Conservation (phyloP, 1,140 invertebrate genomes). For the Conus ventricosus region DNA sequence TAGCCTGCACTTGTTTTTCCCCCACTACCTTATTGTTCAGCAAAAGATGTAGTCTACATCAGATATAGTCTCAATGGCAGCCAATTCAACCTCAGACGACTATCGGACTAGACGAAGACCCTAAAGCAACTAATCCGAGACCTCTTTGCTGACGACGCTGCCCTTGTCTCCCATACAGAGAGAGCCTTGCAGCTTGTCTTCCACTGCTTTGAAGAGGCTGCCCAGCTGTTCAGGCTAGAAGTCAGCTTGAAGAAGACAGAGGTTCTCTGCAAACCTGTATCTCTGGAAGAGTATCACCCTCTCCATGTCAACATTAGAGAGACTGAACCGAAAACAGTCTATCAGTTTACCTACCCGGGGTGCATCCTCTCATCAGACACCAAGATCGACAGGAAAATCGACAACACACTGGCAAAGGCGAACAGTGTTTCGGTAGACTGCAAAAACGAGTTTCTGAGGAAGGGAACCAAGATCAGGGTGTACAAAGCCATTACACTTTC, state of each 20-base stretch:
- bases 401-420: constrained; percentile 9
- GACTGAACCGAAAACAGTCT: constrained; percentile 20
- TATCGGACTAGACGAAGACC: not conserved
- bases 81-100: no score
- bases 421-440: constrained; percentile 23
- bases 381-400: constrained; percentile 16
- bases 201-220: constrained; percentile 16
- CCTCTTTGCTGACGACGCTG: not conserved
- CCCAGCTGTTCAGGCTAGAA: not conserved
- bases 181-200: not conserved
- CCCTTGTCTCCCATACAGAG: not conserved
- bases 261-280: constrained; percentile 17
- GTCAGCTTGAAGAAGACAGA: constrained; percentile 16
- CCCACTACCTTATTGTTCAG: no score
- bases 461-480: constrained; percentile 24
- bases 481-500: constrained; percentile 31
- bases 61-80: not conserved
- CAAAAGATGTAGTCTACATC: not conserved
- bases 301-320: not conserved
- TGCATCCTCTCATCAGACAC: constrained; percentile 16
- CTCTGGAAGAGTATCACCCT: not conserved
- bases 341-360: constrained; percentile 36
- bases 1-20: no score
- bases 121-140: not conserved
- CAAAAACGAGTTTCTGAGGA: constrained; percentile 15